Evolutionary conservation across 2,888 invertebrate genomes (phyloP).

Genomic region (Macrosiphum euphorbiae): DNA sequence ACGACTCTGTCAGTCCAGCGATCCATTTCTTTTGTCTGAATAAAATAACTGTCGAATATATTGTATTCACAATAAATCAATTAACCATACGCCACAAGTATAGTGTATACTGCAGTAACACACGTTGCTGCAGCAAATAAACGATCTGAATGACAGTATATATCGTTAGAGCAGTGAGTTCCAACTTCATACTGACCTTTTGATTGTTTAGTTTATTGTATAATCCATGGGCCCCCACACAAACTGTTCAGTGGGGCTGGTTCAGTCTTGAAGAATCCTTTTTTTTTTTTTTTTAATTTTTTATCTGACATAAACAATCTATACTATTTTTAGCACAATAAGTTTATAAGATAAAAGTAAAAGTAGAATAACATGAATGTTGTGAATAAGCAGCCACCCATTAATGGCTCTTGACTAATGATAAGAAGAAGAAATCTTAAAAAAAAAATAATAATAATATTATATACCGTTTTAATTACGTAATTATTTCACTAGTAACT

Average conservation of each 20-base stretch:
- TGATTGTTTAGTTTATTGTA: background rate
- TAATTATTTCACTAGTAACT: background rate
- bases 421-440: too few relatives aligned
- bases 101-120: background rate
- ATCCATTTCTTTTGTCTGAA: constrained; percentile 30
- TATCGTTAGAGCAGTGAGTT: background rate
- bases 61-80: background rate
- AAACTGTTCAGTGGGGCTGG: too few relatives aligned
- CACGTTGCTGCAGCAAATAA: background rate
- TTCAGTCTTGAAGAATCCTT: too few relatives aligned
- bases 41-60: background rate
- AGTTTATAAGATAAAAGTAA: too few relatives aligned
- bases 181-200: background rate
- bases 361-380: too few relatives aligned
- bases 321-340: too few relatives aligned
- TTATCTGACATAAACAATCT: too few relatives aligned
- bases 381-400: too few relatives aligned
- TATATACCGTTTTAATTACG: background rate
- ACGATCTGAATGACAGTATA: background rate
- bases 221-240: background rate
- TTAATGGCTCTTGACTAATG: too few relatives aligned
- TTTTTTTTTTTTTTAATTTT: too few relatives aligned
- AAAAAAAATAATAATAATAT: too few relatives aligned
- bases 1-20: constrained; percentile 44
- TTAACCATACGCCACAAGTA: background rate